A percentile compares a stretch with the other conserved stretches of the same genome.
These are phyloP conservation scores for Phaethon lepturus DNA, from an alignment of 2,113 vertebrate species.

Conservation along the genomic window DNA sequence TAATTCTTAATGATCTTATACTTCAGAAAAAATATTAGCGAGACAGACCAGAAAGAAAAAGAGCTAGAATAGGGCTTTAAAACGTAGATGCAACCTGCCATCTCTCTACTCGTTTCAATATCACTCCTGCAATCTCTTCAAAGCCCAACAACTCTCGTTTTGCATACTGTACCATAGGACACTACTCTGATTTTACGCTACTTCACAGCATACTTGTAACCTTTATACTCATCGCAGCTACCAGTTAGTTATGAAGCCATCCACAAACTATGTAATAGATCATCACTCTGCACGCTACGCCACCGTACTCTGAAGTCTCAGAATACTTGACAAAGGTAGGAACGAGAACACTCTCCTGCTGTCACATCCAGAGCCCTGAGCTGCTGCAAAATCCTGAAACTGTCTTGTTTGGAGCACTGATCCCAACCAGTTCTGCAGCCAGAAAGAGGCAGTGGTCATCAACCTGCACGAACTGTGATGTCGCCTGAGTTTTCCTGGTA, in stretches of 20 bases:
- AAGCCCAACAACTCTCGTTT: not conserved
- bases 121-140: not conserved
- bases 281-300: fast-evolving
- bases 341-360: not conserved
- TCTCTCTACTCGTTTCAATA: not conserved
- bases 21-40: not conserved
- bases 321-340: not conserved
- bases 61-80: not conserved
- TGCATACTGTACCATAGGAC: not conserved
- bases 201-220: not conserved
- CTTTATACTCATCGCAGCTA: not conserved
- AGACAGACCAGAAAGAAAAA: not conserved
- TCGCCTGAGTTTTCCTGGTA: not conserved
- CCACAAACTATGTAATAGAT: fast-evolving
- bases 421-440: not conserved
- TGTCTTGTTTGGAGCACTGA: not conserved
- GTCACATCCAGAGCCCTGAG: fast-evolving
- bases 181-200: not conserved
- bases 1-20: not conserved
- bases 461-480: fast-evolving
- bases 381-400: not conserved
- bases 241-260: not conserved
- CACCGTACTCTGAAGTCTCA: fast-evolving
- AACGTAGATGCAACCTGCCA: not conserved
- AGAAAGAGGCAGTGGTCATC: not conserved